phyloP scores from a whole-genome alignment of 2,113 vertebrate species.

The Pseudonaja textilis region DNA sequence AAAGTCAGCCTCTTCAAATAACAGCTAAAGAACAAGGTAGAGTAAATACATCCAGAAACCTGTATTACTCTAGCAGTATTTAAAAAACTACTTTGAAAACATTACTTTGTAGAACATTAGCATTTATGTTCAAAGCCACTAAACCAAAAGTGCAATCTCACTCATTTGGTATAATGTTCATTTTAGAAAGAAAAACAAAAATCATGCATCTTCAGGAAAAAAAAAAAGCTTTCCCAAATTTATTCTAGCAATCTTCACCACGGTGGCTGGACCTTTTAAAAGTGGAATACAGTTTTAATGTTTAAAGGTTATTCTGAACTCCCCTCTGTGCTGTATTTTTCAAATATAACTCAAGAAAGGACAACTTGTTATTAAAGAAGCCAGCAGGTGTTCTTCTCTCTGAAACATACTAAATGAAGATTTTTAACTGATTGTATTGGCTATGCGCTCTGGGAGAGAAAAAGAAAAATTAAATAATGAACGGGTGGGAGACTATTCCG shows the following conservation, averaged over 20 bases:
- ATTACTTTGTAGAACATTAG: conserved; percentile 48
- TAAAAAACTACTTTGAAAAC: conserved; percentile 55
- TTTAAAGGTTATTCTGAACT: conserved; percentile 69
- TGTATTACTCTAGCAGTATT: conserved; percentile 44
- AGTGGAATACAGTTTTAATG: conserved; percentile 53
- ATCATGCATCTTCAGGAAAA: conserved; percentile 43
- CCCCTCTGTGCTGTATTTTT: conserved; percentile 66
- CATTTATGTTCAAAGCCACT: conserved; percentile 60
- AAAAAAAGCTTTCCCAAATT: conserved; percentile 56
- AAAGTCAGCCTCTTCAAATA: conserved; percentile 24
- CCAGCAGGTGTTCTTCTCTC: conserved; percentile 56
- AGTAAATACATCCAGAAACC: conserved; percentile 47
- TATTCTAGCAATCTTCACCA: conserved; percentile 53
- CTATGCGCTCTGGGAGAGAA: conserved; percentile 36
- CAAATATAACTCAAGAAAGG: conserved; percentile 61
- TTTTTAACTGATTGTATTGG: conserved; percentile 53
- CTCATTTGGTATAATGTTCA: conserved; percentile 55
- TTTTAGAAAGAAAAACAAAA: conserved; percentile 48
- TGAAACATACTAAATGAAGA: conserved; percentile 68
- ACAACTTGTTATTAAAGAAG: conserved; percentile 65
- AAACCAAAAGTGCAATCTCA: conserved; percentile 55
- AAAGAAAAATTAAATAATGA: conserved; percentile 64
- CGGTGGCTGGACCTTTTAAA: conserved; percentile 48
- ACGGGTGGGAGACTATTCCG: conserved; percentile 43
- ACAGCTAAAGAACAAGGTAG: conserved; percentile 28